Evolutionary conservation across 1,140 invertebrate genomes (phyloP).

Genomic region (Lepidurus packardi): DNA sequence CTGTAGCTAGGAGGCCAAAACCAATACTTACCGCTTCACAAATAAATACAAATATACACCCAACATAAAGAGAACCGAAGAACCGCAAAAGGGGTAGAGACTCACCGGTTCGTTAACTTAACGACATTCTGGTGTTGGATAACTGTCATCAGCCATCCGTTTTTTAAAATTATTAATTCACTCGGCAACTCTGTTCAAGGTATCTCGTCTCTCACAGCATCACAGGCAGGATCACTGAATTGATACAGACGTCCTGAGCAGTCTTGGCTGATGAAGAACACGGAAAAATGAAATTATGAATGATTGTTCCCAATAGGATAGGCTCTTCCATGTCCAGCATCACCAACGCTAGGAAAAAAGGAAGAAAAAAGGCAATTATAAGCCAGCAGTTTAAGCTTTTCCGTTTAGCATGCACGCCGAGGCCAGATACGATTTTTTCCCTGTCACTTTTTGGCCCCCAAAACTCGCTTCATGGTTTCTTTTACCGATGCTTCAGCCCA

Average conservation of each 20-base stretch:
- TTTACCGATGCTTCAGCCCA: background rate
- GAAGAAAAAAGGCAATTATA: background rate
- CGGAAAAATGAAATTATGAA: background rate
- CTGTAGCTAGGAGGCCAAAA: no score
- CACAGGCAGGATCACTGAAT: no score
- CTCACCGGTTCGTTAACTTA: constrained; percentile 12
- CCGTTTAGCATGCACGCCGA: no score
- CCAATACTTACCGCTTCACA: no score
- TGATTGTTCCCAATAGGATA: background rate
- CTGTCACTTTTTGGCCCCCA: background rate
- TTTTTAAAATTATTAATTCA: background rate
- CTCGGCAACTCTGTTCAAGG: no score
- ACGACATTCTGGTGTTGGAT: background rate
- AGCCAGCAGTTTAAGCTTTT: background rate
- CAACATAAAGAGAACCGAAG: background rate
- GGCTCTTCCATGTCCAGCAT: background rate
- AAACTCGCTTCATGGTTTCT: background rate
- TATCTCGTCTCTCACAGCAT: no score
- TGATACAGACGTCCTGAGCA: no score
- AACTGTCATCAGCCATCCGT: background rate
- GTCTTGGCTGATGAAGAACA: no score
- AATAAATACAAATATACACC: no score
- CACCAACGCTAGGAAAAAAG: background rate
- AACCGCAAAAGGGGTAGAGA: background rate
- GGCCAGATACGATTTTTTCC: no score